A percentile compares a stretch with the other conserved stretches of the same genome.
These are phyloP conservation scores for Leptopilina boulardi DNA, from an alignment of 1,140 invertebrate species.

Conservation along the genomic window DNA sequence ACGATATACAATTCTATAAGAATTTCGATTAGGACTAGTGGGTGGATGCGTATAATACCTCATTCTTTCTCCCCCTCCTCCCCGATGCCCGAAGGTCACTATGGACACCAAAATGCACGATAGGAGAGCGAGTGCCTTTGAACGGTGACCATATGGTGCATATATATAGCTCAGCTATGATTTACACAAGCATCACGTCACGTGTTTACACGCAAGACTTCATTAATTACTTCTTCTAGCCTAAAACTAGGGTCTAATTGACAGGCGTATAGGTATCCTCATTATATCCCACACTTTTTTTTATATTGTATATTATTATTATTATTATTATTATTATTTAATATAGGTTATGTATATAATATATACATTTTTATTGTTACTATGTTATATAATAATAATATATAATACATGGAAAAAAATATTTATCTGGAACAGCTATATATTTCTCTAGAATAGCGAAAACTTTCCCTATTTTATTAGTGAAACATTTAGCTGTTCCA, in stretches of 20 bases:
- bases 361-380: too few species aligned
- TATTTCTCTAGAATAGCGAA: too few species aligned
- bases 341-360: too few species aligned
- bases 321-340: too few species aligned
- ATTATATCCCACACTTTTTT: not conserved
- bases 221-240: conserved; percentile 57
- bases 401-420: too few species aligned
- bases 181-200: conserved; percentile 55
- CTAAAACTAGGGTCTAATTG: not conserved
- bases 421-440: too few species aligned
- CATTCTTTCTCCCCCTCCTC: not conserved
- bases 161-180: conserved; percentile 50
- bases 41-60: not conserved
- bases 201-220: conserved; percentile 56
- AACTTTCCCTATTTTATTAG: too few species aligned
- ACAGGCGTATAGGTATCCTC: not conserved
- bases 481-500: too few species aligned
- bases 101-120: conserved; percentile 50
- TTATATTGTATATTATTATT: too few species aligned
- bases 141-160: conserved; percentile 62
- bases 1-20: not conserved
- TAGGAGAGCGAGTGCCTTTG: conserved; percentile 48
- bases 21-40: conserved; percentile 1
- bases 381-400: too few species aligned
- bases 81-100: conserved; percentile 39